A percentile compares a stretch with the other conserved stretches of the same genome.
These are phyloP conservation scores for Drosophila robusta DNA, from an alignment of 2,888 invertebrate species.

Conservation along the genomic window DNA sequence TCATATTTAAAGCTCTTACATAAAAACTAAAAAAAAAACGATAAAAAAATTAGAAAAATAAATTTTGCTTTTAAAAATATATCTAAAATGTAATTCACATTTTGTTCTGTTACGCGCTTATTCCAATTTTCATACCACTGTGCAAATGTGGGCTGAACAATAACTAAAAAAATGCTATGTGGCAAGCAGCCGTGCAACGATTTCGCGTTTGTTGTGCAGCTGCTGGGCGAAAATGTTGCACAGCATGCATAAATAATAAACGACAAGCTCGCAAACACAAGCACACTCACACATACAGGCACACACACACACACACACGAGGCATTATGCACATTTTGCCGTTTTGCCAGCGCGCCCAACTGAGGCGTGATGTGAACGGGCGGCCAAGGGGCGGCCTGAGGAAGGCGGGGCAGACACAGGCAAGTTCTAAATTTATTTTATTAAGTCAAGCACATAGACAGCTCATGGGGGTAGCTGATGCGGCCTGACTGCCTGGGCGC, in stretches of 20 bases:
- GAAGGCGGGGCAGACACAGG: slow-evolving; percentile 2
- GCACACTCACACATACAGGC: slow-evolving; percentile 8
- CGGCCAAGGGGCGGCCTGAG: not conserved
- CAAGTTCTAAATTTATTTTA: slow-evolving; percentile 77
- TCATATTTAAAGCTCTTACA: no score
- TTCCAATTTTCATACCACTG: slow-evolving; percentile 21
- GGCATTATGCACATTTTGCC: slow-evolving; percentile 74
- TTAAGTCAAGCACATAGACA: slow-evolving; percentile 79
- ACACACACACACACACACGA: slow-evolving; percentile 7
- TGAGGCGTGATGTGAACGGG: slow-evolving; percentile 47
- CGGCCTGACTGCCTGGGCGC: slow-evolving; percentile 11
- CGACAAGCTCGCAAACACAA: slow-evolving; percentile 50
- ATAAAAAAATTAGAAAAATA: no score
- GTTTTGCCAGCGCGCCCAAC: slow-evolving; percentile 61
- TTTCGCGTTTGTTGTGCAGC: slow-evolving; percentile 74
- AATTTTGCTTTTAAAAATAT: no score
- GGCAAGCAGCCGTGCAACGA: slow-evolving; percentile 62
- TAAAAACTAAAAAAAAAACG: no score
- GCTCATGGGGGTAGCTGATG: slow-evolving; percentile 40
- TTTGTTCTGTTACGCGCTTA: not conserved
- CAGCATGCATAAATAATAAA: slow-evolving; percentile 80
- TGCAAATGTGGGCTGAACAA: slow-evolving; percentile 20
- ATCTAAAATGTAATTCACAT: no score
- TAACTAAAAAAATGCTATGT: slow-evolving; percentile 25
- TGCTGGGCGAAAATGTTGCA: slow-evolving; percentile 75